A percentile compares a stretch with the other conserved stretches of the same genome.
Conservation (phyloP, 23 tunicate genomes). For the Styela plicata region DNA sequence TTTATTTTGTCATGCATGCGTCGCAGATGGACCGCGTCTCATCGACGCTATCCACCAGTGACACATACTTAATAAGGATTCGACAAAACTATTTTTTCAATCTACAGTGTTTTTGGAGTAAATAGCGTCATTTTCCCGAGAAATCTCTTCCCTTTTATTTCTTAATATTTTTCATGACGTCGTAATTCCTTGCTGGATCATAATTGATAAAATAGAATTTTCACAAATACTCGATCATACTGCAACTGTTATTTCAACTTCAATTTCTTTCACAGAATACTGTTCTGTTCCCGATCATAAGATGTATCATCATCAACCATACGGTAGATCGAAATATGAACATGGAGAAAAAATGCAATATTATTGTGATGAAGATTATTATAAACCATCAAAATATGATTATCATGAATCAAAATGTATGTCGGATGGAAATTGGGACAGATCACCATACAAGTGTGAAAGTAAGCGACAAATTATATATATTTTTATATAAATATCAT, state of each 20-base stretch:
- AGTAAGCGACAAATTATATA: too few relatives aligned
- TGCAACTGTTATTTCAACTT: neutral
- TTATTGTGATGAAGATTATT: slow-evolving; percentile 16
- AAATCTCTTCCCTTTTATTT: too few relatives aligned
- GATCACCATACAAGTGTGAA: slow-evolving; percentile 24
- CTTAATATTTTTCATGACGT: too few relatives aligned
- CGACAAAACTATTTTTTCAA: too few relatives aligned
- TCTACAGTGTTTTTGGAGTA: too few relatives aligned
- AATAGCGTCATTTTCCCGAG: too few relatives aligned
- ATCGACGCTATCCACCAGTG: too few relatives aligned
- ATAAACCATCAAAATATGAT: slow-evolving; percentile 2
- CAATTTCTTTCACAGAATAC: slow-evolving; percentile 5
- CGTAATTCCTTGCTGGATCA: too few relatives aligned
- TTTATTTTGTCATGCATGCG: too few relatives aligned
- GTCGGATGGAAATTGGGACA: slow-evolving; percentile 17
- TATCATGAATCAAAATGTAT: slow-evolving; percentile 19
- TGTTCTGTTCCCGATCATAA: slow-evolving; percentile 15
- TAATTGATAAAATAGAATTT: neutral
- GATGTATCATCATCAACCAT: slow-evolving; percentile 26
- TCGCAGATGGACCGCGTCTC: too few relatives aligned
- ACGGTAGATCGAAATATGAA: neutral
- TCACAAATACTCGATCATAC: neutral
- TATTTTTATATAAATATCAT: too few relatives aligned
- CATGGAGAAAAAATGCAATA: slow-evolving; percentile 30
- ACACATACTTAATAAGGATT: too few relatives aligned